phyloP scores from a whole-genome alignment of 2,888 invertebrate species.

The Hipparchia sbordonii region DNA sequence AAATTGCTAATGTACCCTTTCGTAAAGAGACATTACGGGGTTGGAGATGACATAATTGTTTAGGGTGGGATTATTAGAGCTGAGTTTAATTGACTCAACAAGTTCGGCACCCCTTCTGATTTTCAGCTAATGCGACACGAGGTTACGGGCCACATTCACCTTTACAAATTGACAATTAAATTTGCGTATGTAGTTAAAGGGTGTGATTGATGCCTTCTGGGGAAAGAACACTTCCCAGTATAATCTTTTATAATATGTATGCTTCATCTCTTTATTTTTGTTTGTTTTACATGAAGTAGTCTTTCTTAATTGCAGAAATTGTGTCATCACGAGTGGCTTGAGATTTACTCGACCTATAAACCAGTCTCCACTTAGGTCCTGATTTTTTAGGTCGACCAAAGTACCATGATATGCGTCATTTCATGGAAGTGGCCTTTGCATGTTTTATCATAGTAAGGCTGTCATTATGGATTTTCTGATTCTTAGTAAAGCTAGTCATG shows the following conservation, averaged over 20 bases:
- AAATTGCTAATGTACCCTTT: conserved; percentile 60
- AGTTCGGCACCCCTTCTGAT: conserved; percentile 65
- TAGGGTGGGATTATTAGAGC: conserved; percentile 69
- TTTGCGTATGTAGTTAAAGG: conserved; percentile 1
- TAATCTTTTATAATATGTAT: neutral
- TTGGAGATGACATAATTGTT: conserved; percentile 71
- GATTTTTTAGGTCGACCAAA: conserved; percentile 29
- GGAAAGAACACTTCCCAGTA: neutral
- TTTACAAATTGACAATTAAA: conserved; percentile 17
- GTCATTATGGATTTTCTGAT: neutral
- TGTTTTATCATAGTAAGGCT: neutral
- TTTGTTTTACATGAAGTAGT: conserved; percentile 37
- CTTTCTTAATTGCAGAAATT: conserved; percentile 36
- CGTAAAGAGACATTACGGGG: conserved; percentile 61
- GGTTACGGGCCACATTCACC: conserved; percentile 46
- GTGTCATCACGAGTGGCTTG: conserved; percentile 30
- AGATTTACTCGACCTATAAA: conserved; percentile 37
- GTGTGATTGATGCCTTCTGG: neutral
- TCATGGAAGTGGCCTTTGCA: conserved; percentile 5
- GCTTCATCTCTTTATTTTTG: neutral
- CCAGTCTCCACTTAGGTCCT: conserved; percentile 22
- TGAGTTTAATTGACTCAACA: conserved; percentile 75
- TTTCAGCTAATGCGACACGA: conserved; percentile 54
- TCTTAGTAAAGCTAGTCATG: neutral
- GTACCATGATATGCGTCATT: conserved; percentile 1